These are phyloP conservation scores for Halcyon chelicuti DNA, from an alignment of 2,797 vertebrate genomes.

Conservation along the genomic window DNA sequence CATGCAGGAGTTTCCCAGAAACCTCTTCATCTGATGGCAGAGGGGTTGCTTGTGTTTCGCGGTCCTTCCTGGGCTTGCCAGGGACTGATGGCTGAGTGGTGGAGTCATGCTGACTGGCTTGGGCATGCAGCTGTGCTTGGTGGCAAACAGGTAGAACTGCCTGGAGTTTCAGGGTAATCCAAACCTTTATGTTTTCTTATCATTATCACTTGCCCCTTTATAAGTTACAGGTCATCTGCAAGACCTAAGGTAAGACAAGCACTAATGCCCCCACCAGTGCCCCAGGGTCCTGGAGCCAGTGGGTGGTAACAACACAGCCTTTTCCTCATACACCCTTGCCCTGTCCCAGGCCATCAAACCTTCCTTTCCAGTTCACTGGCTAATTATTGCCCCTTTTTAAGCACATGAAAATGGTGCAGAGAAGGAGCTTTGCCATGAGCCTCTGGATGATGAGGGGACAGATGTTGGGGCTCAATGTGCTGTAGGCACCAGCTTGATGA, in stretches of 20 bases:
- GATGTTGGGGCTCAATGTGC: fast-evolving
- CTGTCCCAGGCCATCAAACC: background rate
- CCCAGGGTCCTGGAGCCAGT: background rate
- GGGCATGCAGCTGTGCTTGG: background rate
- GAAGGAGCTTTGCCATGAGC: background rate
- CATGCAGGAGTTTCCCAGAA: background rate
- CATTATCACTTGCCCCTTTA: background rate
- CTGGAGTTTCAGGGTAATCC: background rate
- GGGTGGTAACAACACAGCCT: too few species aligned
- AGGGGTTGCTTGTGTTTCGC: background rate
- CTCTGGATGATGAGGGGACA: background rate
- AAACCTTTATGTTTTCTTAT: background rate
- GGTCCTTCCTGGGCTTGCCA: background rate
- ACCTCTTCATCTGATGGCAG: background rate
- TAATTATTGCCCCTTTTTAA: background rate
- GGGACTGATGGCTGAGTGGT: background rate
- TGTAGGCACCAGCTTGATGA: background rate
- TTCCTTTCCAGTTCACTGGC: too few species aligned
- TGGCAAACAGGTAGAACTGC: background rate
- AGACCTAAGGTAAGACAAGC: background rate
- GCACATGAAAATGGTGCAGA: background rate
- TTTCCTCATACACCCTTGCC: background rate
- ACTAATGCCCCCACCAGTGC: background rate
- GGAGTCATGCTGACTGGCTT: fast-evolving
- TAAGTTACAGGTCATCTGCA: background rate